A percentile compares a stretch with the other conserved stretches of the same genome.
phyloP scores from a whole-genome alignment of 2,113 vertebrate species.

The Chlorodrepanis virens region DNA sequence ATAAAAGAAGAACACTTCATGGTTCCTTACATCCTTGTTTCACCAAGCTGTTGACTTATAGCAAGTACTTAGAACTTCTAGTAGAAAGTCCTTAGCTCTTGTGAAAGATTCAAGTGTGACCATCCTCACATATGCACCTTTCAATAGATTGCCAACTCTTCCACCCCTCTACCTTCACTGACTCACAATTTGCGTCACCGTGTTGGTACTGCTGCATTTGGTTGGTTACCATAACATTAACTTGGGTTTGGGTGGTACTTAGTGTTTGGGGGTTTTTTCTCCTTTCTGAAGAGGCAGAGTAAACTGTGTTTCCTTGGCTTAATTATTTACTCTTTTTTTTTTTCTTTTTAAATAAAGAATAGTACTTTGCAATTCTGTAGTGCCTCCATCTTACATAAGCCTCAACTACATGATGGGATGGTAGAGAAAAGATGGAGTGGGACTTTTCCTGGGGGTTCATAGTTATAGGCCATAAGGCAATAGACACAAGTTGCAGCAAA shows the following conservation, averaged over 20 bases:
- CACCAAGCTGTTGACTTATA: background rate
- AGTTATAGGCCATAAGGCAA: background rate
- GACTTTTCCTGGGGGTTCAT: background rate
- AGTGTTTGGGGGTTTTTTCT: rapidly evolving
- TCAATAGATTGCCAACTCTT: background rate
- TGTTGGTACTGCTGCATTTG: background rate
- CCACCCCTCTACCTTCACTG: background rate
- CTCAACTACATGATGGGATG: background rate
- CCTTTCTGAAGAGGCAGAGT: background rate
- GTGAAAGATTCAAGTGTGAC: background rate
- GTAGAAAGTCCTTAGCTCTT: background rate
- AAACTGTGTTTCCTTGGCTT: background rate
- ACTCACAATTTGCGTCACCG: background rate
- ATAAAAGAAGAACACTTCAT: background rate
- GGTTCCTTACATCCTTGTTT: background rate
- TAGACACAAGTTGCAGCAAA: background rate
- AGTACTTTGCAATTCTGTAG: background rate
- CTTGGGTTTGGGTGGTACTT: background rate
- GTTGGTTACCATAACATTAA: background rate
- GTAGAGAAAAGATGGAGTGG: background rate
- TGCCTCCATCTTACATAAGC: background rate
- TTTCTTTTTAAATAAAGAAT: background rate
- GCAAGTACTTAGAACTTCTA: background rate
- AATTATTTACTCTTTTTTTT: background rate
- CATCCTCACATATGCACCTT: background rate